Evolutionary conservation across 2,888 invertebrate genomes (phyloP), one percentile per base, ranked within the genome.

Genomic region (Tachina fera): DNA sequence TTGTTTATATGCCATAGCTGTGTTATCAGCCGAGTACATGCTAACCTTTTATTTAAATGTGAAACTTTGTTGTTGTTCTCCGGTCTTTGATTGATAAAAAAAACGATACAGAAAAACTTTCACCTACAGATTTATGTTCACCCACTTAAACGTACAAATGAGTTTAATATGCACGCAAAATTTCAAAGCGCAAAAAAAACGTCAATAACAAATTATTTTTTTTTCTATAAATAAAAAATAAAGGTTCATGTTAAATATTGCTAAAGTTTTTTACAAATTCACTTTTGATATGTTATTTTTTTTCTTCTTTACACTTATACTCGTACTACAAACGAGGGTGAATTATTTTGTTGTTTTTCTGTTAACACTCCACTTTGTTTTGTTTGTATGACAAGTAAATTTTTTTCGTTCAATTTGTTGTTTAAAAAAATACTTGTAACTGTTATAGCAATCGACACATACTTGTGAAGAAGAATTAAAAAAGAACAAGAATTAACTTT

Each of bases 101-200:
- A 60, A 14, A 1, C 8, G 31, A 31, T 31, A 4, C 3, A 58
- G 11, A 72, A 56, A 16, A 43, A 31, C 4, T n/a, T 31, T 49
- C 39, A 47, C 31, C 16, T 39, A 14, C 41, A 51, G 11, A 22
- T 19, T 31, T 10, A 70, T 11, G 14, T 19, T 39, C 49, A 43
- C 14, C 11, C 11, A 22, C 39, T 0, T n/a, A 65, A 19, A 41
- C 13, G 1, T 10, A 22, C 41, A 47, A 47, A 58, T 49, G 11
- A 10, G 6, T 47, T 68, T 41, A 61, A 61, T 31, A 60, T 61
- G 45, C 16, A 71, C 31, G 16, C 16, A 67, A 67, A 58, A 16
- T 43, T 58, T 58, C 49, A 67, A 78, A 77, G 67, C 49, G 45
- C 41, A 51, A 43, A 19, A 63, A 41, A 56, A 60, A 43, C 51